phyloP scores from a whole-genome alignment of 53 echinoderm and acorn worm species.

The Glandiceps talaboti region DNA sequence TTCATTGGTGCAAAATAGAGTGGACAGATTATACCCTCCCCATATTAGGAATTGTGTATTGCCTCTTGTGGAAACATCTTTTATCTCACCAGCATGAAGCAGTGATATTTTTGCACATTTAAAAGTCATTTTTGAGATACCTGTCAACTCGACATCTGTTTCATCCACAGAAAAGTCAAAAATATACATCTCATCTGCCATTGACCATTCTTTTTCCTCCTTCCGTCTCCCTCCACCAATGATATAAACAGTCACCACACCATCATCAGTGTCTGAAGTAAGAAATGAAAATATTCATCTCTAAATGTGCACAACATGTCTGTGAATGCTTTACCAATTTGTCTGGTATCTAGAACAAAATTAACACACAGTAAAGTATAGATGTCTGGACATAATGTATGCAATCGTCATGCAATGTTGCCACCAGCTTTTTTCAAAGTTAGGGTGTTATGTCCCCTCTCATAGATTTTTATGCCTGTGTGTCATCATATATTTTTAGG shows the following conservation, averaged over 20 bases:
- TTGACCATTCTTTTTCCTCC: not conserved
- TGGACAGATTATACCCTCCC: not conserved
- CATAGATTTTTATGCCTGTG: too few relatives aligned
- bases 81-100: not conserved
- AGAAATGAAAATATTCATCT: too few relatives aligned
- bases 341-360: too few relatives aligned
- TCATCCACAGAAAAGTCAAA: not conserved
- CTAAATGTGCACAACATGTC: too few relatives aligned
- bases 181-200: not conserved
- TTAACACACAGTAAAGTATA: not conserved
- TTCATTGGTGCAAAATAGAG: not conserved
- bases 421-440: too few relatives aligned
- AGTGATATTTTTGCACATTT: not conserved
- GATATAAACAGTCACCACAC: not conserved
- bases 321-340: too few relatives aligned
- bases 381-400: not conserved
- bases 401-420: too few relatives aligned
- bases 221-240: not conserved
- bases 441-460: too few relatives aligned
- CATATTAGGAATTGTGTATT: not conserved
- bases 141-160: not conserved
- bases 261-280: not conserved
- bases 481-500: too few relatives aligned
- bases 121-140: not conserved
- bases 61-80: not conserved